Evolutionary conservation across 2,888 invertebrate genomes (phyloP), one percentile per base, ranked within the genome.

Genomic region (Eurytoma californica): DNA sequence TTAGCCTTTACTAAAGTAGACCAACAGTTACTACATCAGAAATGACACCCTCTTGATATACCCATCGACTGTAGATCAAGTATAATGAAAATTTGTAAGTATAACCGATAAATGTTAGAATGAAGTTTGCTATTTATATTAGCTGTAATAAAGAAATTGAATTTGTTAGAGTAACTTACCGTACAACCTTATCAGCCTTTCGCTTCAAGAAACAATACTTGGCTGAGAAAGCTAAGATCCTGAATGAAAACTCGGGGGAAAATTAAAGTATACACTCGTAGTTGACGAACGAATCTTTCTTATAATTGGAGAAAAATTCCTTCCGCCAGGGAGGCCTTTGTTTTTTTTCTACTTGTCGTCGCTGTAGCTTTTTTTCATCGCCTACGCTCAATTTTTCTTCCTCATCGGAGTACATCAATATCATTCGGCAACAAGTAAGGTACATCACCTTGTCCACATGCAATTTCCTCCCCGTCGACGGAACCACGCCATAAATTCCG

Each of bases 211-310:
- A 66, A 16, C 13, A 70, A 16, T 13, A 30, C 70, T 49, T n/a
- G 39, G 39, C 13, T 28, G 28, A 28, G 60, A 60, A 72, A 28
- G 60, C 47, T 49, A 72, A 72, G 16, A 49, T 28, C 51, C 60
- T 72, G 49, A 51, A 72, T 72, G 60, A 51, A 70, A 72, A 47
- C 51, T 60, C 70, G 1, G 28, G 12, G 30, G 61, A 72, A 72
- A 61, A 72, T 60, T 28, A 72, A 49, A 53, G 18, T 53, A 61
- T 12, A 61, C 70, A 49, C 47, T 24, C 9, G 47, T 49, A 58
- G 24, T 28, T 61, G 60, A 61, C 61, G 60, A 60, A 60, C 24
- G 12, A 7, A 4, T 24, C 18, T n/a, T 18, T 12, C 49, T 30
- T 30, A 65, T 69, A 12, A 58, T 30, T 9, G 14, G 16, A 58